Base-by-base conservation (phyloP, 2,888 invertebrate species). In the Drosophila setosimentum region DNA sequence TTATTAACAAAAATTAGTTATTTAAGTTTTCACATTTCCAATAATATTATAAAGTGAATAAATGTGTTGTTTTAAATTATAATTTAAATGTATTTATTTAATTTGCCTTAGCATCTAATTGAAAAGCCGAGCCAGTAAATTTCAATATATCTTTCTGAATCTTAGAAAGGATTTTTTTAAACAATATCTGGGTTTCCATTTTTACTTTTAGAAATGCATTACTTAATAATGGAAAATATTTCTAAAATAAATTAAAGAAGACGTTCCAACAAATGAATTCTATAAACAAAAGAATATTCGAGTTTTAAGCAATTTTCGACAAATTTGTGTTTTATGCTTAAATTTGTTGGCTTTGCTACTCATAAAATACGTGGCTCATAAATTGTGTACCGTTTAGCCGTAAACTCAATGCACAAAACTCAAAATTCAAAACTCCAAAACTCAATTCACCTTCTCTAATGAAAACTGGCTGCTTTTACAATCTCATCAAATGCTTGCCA, bases 401-500 rank as follows among this genome's bases (percentile, higher is more conserved):
- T 66, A 65, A 71, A 61, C 35, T 53, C 57, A 60, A 65, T 77
- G 64, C 76, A 65, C 72, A 72, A 69, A 30, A 37, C 13, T 11
- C 50, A 13, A 59, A 63, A 80, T 16, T 33, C 40, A 40, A 63
- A 29, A 50, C 11, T n/a, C 45, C n/a, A 54, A 59, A 81, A 69
- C 82, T 73, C 82, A 82, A 78, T 83, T 74, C 70, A 88, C 88
- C 85, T 85, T 80, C 63, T 81, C 63, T 85, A 83, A 87, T 81
- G 76, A 85, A 79, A 87, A 51, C 73, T 65, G 64, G 60, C 54
- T 49, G 65, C 63, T 64, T 54, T 86, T 78, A 84, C 80, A 85
- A 86, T 86, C 85, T 76, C 86, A 88, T 85, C 88, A 87, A 82
- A 75, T 67, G 59, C 51, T 35, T 57, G 67, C 64, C 62, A 66